Percentiles rank a stretch among this genome's conserved stretches.
Conservation (phyloP, 1,140 invertebrate genomes). For the Euura saliciscinereae region DNA sequence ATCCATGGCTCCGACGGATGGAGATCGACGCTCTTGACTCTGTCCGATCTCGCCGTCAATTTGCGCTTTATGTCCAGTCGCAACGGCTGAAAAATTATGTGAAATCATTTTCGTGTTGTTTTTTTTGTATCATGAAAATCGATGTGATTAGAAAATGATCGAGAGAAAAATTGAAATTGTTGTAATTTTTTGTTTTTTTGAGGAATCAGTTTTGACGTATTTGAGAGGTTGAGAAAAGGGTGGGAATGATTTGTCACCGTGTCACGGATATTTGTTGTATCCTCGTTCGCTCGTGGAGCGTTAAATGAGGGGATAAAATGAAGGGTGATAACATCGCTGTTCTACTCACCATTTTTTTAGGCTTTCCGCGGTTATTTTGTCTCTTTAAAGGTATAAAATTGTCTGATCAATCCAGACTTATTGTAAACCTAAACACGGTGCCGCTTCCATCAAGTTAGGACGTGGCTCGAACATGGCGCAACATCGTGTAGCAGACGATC, state of each 20-base stretch:
- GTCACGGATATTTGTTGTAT: neutral
- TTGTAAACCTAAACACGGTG: constrained; percentile 32
- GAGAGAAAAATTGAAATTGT: too few species aligned
- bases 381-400: constrained; percentile 15
- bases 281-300: neutral
- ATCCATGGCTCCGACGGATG: constrained; percentile 99
- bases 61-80: constrained; percentile 98
- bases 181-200: too few species aligned
- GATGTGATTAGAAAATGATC: too few species aligned
- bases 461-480: constrained; percentile 44
- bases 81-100: constrained; percentile 73
- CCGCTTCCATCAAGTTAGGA: constrained; percentile 44
- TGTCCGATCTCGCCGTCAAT: constrained; percentile 94
- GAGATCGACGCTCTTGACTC: constrained; percentile 97
- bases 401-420: constrained; percentile 19
- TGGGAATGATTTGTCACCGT: neutral
- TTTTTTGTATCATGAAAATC: too few species aligned
- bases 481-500: neutral
- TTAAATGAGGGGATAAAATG: neutral
- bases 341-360: constrained; percentile 36
- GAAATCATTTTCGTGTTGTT: neutral
- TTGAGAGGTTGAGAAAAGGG: neutral
- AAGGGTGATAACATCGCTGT: neutral
- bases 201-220: neutral
- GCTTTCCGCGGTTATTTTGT: constrained; percentile 23